Evolutionary conservation across 2,888 invertebrate species (phyloP).

Genomic region (Electrophaes corylata): DNA sequence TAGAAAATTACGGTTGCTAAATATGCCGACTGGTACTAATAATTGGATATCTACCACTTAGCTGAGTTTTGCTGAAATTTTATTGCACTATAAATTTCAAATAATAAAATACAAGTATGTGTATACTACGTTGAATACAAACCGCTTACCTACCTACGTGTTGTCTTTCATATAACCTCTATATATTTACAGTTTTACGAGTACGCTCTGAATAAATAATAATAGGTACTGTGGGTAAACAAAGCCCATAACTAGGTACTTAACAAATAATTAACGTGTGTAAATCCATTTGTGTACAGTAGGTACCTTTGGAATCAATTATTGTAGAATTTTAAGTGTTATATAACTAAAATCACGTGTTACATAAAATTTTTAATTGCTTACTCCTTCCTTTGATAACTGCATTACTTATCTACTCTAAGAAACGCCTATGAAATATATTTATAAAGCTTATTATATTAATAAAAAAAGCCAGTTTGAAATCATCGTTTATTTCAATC

Average conservation of each 20-base stretch:
- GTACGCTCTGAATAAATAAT: not conserved
- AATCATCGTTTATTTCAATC: too few relatives aligned
- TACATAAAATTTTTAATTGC: not conserved
- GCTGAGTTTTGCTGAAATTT: not conserved
- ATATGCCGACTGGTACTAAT: constrained; percentile 21
- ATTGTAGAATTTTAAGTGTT: not conserved
- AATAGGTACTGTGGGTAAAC: not conserved
- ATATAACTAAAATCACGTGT: not conserved
- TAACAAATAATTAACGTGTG: not conserved
- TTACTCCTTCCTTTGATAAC: too few relatives aligned
- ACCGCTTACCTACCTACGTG: not conserved
- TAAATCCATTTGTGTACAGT: not conserved
- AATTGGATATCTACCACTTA: not conserved
- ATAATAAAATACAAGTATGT: not conserved
- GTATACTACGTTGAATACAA: not conserved
- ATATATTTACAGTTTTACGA: constrained; percentile 31
- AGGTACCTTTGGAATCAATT: not conserved
- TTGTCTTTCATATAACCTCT: constrained; percentile 30
- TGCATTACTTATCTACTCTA: too few relatives aligned
- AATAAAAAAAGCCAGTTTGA: too few relatives aligned
- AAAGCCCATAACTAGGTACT: not conserved
- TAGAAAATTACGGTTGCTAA: constrained; percentile 40
- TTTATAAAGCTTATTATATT: too few relatives aligned
- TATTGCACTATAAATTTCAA: not conserved
- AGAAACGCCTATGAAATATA: too few relatives aligned